Conservation (phyloP, 2,888 invertebrate genomes). For the Gisinianus flammeolus region DNA sequence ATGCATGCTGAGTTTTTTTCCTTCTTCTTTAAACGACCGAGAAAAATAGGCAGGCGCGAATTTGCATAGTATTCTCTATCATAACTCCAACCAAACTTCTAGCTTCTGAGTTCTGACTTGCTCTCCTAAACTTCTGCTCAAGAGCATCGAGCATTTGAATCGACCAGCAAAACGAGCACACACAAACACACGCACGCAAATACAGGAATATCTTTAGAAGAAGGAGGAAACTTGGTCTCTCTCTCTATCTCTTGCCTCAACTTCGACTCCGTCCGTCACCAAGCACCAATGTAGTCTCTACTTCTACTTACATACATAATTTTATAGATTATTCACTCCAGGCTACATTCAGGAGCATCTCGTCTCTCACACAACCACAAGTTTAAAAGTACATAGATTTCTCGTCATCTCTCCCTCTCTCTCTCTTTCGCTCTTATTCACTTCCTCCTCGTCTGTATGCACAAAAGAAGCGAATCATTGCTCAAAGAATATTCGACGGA, state of each 20-base stretch:
- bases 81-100: not conserved
- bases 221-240: too few relatives aligned
- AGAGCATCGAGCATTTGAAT: not conserved
- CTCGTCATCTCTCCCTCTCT: not conserved
- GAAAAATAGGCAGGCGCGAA: slow-evolving; percentile 47
- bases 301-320: not conserved
- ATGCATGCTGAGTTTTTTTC: not conserved
- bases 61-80: slow-evolving; percentile 46
- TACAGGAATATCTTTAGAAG: too few relatives aligned
- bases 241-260: too few relatives aligned
- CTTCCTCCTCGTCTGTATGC: not conserved
- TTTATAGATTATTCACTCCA: slow-evolving; percentile 6
- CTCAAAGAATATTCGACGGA: slow-evolving; percentile 23
- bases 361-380: not conserved
- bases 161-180: slow-evolving; percentile 10
- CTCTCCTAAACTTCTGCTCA: not conserved
- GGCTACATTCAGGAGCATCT: not conserved
- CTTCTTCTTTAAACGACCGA: not conserved
- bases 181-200: too few relatives aligned
- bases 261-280: not conserved
- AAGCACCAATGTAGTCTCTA: not conserved
- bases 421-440: not conserved
- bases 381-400: not conserved
- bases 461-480: slow-evolving; percentile 14
- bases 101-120: not conserved